Base-by-base conservation (phyloP, 2,797 vertebrate genomes). In the Pelochelys cantorii region DNA sequence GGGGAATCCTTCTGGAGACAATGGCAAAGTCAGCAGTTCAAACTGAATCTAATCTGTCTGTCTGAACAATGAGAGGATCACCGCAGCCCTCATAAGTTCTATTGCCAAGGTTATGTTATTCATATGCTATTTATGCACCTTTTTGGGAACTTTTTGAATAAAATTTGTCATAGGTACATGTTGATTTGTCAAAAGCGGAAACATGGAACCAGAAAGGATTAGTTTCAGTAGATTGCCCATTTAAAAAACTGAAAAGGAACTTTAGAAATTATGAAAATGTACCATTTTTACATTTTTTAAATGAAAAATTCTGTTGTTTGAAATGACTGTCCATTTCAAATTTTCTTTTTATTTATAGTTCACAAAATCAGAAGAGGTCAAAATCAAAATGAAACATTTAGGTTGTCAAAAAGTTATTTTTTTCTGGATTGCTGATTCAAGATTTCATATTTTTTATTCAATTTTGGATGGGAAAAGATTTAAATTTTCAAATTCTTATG, bases 1-100 rank as follows among this genome's bases (percentile, higher is more conserved):
- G 92, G 87, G 83, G 23, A 42, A 48, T 23, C 37, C 82, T 87
- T 20, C 78, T 23, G 25, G 52, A 48, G 68, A 60, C 34, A 75
- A 75, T 48, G 74, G 65, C n/a, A 68, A 68, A 68, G 65, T 68
- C 34, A 68, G 9, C n/a, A 34, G 31, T 34, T 68, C 18, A 68
- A 68, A 34, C 17, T 34, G 65, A 18, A 68, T n/a, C 65, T 18
- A 68, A 68, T 68, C 65, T 1, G 2, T 68, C 65, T 11, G 4
- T 68, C 65, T 68, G 65, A 68, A 34, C 23, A 48, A 23, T 27
- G 37, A 48, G 65, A 10, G 8, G 37, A 48, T 87, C 53, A 34
- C 9, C 55, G 9, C 1, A 11, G 0, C 86, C 86, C 62, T 79
- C 31, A 57, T 22, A 48, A 68, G 23, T 52, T 86, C 4, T 34